A percentile compares a stretch with the other conserved stretches of the same genome.
Conservation (phyloP, 2,797 vertebrate genomes). For the Gallinago nigripennis region DNA sequence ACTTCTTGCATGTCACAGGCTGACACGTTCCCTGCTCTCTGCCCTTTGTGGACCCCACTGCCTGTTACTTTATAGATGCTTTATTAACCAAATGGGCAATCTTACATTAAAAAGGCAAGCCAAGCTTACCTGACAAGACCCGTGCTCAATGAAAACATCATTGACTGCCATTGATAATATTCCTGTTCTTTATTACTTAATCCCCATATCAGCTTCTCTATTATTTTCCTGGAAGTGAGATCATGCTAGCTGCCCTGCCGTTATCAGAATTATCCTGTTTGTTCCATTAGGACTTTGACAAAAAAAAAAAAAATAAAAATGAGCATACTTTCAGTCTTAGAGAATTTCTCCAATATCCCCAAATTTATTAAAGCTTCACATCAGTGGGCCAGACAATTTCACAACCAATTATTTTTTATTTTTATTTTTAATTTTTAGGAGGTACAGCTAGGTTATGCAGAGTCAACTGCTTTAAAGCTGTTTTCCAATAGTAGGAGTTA, state of each 20-base stretch:
- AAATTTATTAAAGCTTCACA: not conserved
- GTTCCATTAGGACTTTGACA: not conserved
- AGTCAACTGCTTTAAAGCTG: not conserved
- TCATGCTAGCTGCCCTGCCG: not conserved
- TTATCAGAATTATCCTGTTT: constrained; percentile 9
- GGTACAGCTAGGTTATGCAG: not conserved
- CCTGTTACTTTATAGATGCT: not conserved
- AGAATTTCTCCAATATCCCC: not conserved
- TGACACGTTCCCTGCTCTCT: not conserved
- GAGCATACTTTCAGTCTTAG: not conserved
- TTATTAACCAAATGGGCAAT: not conserved
- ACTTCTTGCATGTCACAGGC: not conserved
- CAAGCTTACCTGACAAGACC: not conserved
- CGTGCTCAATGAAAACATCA: not conserved
- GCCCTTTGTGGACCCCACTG: not conserved
- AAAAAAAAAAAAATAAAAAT: not conserved
- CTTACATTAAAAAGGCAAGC: not conserved
- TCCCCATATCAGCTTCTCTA: not conserved
- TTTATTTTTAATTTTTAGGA: not conserved
- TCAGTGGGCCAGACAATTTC: not conserved
- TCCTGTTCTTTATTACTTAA: not conserved
- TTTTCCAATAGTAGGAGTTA: not conserved
- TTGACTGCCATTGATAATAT: not conserved
- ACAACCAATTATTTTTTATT: not conserved
- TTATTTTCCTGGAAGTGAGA: constrained; percentile 9